Conservation (phyloP, 1,140 invertebrate species). For the Listronotus oregonensis region DNA sequence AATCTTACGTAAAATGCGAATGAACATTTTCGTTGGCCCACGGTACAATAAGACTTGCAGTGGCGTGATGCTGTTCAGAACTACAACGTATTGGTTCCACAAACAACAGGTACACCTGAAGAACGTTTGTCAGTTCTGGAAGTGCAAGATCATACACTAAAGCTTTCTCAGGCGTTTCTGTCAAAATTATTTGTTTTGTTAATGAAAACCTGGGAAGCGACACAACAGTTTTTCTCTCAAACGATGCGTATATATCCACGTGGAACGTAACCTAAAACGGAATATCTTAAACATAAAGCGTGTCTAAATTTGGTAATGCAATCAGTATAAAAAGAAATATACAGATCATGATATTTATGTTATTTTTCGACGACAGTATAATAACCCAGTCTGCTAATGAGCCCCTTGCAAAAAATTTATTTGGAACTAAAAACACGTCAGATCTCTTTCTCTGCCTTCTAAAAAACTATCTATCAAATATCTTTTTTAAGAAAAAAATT, state of each 20-base stretch:
- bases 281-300: too few relatives aligned
- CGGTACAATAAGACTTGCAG: conserved; percentile 65
- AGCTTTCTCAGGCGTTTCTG: conserved; percentile 60
- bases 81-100: conserved; percentile 61
- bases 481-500: too few relatives aligned
- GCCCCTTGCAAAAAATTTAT: too few relatives aligned
- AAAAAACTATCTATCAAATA: too few relatives aligned
- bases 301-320: too few relatives aligned
- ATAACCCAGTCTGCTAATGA: too few relatives aligned
- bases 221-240: conserved; percentile 61
- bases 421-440: too few relatives aligned
- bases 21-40: conserved; percentile 68
- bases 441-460: too few relatives aligned
- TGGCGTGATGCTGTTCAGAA: conserved; percentile 59
- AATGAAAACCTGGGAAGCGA: conserved; percentile 59
- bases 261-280: conserved; percentile 64
- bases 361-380: too few relatives aligned
- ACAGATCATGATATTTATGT: too few relatives aligned
- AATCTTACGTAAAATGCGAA: conserved; percentile 63
- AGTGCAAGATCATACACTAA: conserved; percentile 66
- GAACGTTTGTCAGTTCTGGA: conserved; percentile 60
- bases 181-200: conserved; percentile 52
- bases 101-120: conserved; percentile 65
- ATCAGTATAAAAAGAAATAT: too few relatives aligned
- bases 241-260: conserved; percentile 67